Conservation (phyloP, 2,797 vertebrate species). For the Eulemur albifrons region DNA sequence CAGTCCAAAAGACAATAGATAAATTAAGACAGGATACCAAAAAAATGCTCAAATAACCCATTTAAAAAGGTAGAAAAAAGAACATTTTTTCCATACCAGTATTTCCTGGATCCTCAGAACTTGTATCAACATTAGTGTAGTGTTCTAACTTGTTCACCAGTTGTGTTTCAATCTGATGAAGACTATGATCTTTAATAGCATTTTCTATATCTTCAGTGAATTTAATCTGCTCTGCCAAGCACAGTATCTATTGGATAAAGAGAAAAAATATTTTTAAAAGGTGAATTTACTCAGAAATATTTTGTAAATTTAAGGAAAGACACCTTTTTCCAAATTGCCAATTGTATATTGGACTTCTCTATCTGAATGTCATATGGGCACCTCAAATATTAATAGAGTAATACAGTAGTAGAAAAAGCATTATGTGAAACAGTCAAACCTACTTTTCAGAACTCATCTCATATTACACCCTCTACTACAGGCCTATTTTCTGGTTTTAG, state of each 20-base stretch:
- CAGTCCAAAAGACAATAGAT: not conserved
- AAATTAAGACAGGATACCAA: not conserved
- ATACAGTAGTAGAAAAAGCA: not conserved
- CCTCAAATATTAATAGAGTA: not conserved
- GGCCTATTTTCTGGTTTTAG: not conserved
- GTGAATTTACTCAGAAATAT: not conserved
- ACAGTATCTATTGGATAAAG: conserved; percentile 90
- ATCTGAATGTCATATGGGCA: not conserved
- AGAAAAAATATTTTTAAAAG: conserved; percentile 47
- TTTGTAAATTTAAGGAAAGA: conserved; percentile 1
- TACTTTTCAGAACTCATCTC: not conserved
- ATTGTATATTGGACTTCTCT: not conserved
- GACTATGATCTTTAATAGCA: conserved; percentile 88
- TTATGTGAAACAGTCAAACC: not conserved
- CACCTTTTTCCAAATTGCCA: not conserved
- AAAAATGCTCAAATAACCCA: not conserved
- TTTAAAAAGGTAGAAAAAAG: not conserved
- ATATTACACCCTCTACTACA: no score
- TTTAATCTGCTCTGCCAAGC: conserved; percentile 96
- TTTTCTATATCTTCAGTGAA: conserved; percentile 97
- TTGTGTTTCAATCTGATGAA: conserved; percentile 92
- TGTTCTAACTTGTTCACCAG: conserved; percentile 92
- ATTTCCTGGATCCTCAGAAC: conserved; percentile 84
- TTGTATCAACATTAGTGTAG: conserved; percentile 91
- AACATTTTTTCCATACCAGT: conserved; percentile 82